Conservation (phyloP, 2,888 invertebrate species). For the Bombylius major region DNA sequence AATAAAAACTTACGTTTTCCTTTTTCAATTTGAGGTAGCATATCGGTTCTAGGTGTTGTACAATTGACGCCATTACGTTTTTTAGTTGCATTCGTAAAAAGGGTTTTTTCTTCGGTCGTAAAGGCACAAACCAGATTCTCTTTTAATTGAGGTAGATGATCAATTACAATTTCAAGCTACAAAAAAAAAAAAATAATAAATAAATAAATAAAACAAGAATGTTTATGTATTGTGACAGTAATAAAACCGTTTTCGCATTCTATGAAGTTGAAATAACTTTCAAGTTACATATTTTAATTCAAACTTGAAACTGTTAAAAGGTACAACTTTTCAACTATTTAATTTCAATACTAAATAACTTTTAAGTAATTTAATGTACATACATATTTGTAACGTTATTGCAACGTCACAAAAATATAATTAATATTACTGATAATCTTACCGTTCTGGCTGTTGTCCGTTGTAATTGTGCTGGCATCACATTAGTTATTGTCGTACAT, state of each 20-base stretch:
- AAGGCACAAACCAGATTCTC: conserved; percentile 91
- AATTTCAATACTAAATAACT: too few relatives aligned
- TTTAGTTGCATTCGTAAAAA: conserved; percentile 81
- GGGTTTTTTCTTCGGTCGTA: conserved; percentile 77
- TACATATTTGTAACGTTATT: background rate
- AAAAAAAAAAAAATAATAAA: too few relatives aligned
- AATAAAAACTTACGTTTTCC: conserved; percentile 57
- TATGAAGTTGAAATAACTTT: too few relatives aligned
- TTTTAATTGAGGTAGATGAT: conserved; percentile 84
- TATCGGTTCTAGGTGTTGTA: conserved; percentile 88
- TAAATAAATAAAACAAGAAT: background rate
- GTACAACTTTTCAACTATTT: too few relatives aligned
- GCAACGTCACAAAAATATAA: background rate
- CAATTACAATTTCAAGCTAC: conserved; percentile 79
- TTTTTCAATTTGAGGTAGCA: conserved; percentile 81
- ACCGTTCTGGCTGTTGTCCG: conserved; percentile 82
- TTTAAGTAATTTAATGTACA: too few relatives aligned
- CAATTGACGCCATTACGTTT: conserved; percentile 87
- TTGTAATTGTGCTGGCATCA: conserved; percentile 82
- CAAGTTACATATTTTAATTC: too few relatives aligned
- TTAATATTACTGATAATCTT: conserved; percentile 18
- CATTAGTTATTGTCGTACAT: conserved; percentile 88
- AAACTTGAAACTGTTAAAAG: too few relatives aligned
- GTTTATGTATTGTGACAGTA: too few relatives aligned
- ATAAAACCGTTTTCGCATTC: too few relatives aligned